A percentile compares a stretch with the other conserved stretches of the same genome.
Conservation (phyloP, 2,113 vertebrate species). For the Poeciliopsis retropinna region DNA sequence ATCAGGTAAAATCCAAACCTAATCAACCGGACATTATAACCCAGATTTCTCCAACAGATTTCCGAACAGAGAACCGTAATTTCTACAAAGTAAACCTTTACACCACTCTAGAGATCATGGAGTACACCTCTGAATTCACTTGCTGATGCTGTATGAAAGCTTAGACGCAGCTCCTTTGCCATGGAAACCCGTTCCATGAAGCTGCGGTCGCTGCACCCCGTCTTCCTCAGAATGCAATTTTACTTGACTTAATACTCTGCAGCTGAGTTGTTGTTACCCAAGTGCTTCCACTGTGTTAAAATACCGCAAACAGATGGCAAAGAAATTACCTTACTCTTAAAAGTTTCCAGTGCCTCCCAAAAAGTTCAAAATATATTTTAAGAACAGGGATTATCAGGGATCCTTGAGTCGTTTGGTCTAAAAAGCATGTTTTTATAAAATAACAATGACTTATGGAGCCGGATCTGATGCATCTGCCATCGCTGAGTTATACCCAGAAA, state of each 20-base stretch:
- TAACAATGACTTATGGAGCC: no score
- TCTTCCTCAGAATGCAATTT: not conserved
- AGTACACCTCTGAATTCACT: not conserved
- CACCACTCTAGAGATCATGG: not conserved
- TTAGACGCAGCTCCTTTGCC: not conserved
- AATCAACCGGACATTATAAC: not conserved
- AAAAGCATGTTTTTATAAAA: no score
- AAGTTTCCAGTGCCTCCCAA: no score
- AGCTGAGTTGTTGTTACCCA: not conserved
- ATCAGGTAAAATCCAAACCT: not conserved
- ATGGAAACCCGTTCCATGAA: not conserved
- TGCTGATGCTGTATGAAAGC: not conserved
- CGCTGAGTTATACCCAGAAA: no score
- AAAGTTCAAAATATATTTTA: no score
- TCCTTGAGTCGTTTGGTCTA: no score
- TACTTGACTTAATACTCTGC: not conserved
- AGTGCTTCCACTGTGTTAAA: not conserved
- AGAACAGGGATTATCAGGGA: no score
- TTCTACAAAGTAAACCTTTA: not conserved
- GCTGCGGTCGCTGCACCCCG: not conserved
- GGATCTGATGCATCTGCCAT: no score
- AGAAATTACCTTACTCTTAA: not conserved
- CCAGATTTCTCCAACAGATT: not conserved
- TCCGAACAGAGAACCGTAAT: not conserved
- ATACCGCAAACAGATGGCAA: not conserved